Evolutionary conservation across 2,797 vertebrate species (phyloP).

Genomic region (Lepidocolaptes lacrymiger): DNA sequence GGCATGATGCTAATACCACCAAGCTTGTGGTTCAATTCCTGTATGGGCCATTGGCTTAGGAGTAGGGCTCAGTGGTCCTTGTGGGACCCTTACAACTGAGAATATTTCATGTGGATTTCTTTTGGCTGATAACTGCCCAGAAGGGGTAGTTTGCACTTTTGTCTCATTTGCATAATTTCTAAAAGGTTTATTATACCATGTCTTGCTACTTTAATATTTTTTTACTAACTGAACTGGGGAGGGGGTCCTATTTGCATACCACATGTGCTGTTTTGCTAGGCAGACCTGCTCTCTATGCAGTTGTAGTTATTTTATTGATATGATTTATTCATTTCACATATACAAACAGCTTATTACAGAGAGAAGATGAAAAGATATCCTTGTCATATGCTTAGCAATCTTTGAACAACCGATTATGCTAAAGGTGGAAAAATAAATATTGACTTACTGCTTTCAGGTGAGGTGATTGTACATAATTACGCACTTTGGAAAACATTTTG

Average conservation of each 20-base stretch:
- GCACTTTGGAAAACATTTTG: not conserved
- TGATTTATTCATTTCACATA: not conserved
- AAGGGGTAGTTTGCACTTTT: not conserved
- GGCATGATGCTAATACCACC: not conserved
- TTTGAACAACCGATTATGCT: not conserved
- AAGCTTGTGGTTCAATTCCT: not conserved
- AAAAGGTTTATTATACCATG: not conserved
- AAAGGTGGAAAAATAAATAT: not conserved
- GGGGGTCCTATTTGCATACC: not conserved
- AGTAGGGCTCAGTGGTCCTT: not conserved
- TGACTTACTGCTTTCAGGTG: not conserved
- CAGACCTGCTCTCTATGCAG: not conserved
- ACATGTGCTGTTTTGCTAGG: fast-evolving
- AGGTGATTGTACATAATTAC: not conserved
- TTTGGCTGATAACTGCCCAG: not conserved
- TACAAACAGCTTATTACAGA: not conserved
- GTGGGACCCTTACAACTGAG: not conserved
- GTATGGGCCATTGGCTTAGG: not conserved
- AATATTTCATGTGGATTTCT: not conserved
- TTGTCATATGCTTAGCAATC: not conserved
- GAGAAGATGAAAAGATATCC: not conserved
- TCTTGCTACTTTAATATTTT: not conserved
- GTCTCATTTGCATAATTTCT: fast-evolving
- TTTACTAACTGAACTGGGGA: not conserved
- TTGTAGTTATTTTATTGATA: not conserved